Evolutionary conservation across 2,797 vertebrate species (phyloP), one percentile per base, ranked within the genome.

Genomic region (Rhinella marina): DNA sequence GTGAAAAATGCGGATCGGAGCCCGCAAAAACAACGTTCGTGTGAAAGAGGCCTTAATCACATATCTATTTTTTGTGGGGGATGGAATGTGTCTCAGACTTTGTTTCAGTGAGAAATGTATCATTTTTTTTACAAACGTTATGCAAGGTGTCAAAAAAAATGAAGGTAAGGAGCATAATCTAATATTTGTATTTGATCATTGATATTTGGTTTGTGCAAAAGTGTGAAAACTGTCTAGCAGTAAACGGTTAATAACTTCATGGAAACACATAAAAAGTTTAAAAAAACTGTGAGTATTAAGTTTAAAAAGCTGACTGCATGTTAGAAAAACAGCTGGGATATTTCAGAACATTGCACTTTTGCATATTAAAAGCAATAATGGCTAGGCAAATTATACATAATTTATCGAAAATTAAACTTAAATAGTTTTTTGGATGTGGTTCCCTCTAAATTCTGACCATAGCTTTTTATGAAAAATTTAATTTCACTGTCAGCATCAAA

Each of bases 401-500:
- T 80, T 48, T 62, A 81, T 29, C 62, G 57, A 29, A 81, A 81
- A 61, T 81, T 41, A 54, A 61, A 81, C 27, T 72, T 59, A 73
- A 59, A 41, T 17, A 83, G 48, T 84, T 57, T 73, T 54, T 41
- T 84, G 56, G 52, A 84, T 84, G 11, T n/a, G 23, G 54, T 73
- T 84, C 27, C 27, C 68, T 57, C 23, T 56, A 73, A 84, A 57
- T 23, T 73, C 23, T 73, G 68, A 81, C 27, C 23, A 6, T 57
- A 73, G 21, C 56, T 21, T 32, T 41, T 16, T 73, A 84, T 73
- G 19, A 59, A 56, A 57, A 41, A 41, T 72, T 41, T 19, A 73
- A 73, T 27, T 57, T 73, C 27, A 12, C 29, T 59, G 68, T 73
- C 54, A 84, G 52, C 82, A 84, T 84, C 68, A 73, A 57, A 84